Evolutionary conservation across 2,888 invertebrate genomes (phyloP).

Genomic region (Cheilosia grossa): DNA sequence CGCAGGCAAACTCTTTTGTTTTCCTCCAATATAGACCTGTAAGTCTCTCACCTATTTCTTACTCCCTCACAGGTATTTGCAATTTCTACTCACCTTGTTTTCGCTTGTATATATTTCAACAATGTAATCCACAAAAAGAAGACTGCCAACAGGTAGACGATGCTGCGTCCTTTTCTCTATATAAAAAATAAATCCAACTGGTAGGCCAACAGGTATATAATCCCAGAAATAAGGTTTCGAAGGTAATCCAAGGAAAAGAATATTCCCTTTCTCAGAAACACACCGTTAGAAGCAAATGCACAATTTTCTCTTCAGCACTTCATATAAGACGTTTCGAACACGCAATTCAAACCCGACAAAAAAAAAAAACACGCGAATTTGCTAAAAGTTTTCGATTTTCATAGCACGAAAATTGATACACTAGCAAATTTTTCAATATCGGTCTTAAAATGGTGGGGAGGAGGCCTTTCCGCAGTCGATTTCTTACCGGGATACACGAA

Average conservation of each 20-base stretch:
- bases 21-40: neutral
- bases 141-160: slow-evolving; percentile 61
- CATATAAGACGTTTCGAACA: slow-evolving; percentile 8
- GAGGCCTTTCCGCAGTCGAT: slow-evolving; percentile 42
- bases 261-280: slow-evolving; percentile 10
- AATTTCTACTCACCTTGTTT: slow-evolving; percentile 53
- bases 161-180: slow-evolving; percentile 20
- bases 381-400: slow-evolving; percentile 63
- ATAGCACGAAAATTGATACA: slow-evolving; percentile 57
- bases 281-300: neutral
- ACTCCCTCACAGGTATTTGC: neutral
- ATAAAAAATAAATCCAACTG: slow-evolving; percentile 50
- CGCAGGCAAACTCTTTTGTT: slow-evolving; percentile 23
- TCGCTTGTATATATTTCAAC: slow-evolving; percentile 16
- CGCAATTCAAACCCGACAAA: slow-evolving; percentile 19
- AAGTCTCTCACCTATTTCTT: neutral
- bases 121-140: slow-evolving; percentile 64
- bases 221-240: slow-evolving; percentile 42
- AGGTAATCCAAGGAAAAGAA: slow-evolving; percentile 44
- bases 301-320: slow-evolving; percentile 15
- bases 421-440: slow-evolving; percentile 48
- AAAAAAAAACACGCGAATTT: slow-evolving; percentile 36
- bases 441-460: slow-evolving; percentile 7
- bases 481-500: slow-evolving; percentile 30
- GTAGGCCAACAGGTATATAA: slow-evolving; percentile 52